These are phyloP conservation scores for Limonius californicus DNA, from an alignment of 1,140 invertebrate genomes.

Conservation along the genomic window DNA sequence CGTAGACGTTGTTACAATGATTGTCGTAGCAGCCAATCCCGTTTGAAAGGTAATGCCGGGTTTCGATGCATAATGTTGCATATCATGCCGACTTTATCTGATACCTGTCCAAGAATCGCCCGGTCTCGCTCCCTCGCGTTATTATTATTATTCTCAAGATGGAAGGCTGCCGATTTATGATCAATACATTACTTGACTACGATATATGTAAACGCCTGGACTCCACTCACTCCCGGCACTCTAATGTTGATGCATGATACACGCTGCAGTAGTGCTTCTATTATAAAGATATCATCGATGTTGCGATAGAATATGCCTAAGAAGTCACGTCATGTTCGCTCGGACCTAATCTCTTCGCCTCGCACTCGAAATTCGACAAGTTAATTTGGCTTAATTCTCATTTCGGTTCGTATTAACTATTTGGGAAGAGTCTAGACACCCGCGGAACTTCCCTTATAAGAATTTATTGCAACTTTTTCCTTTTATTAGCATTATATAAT, in stretches of 20 bases:
- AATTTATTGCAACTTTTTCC: no score
- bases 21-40: slow-evolving; percentile 38
- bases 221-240: neutral
- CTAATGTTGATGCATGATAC: neutral
- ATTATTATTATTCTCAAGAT: slow-evolving; percentile 40
- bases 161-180: slow-evolving; percentile 37
- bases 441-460: no score
- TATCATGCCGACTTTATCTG: slow-evolving; percentile 32
- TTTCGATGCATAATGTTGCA: slow-evolving; percentile 40
- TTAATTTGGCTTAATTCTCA: no score
- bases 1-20: slow-evolving; percentile 33
- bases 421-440: no score
- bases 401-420: no score
- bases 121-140: slow-evolving; percentile 28
- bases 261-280: neutral
- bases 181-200: slow-evolving; percentile 29
- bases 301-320: neutral
- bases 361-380: no score
- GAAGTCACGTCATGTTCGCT: neutral
- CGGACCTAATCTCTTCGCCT: no score
- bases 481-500: no score
- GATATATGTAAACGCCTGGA: neutral
- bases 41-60: slow-evolving; percentile 39
- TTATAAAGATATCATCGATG: neutral
- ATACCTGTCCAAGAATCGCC: slow-evolving; percentile 22